Evolutionary conservation across 2,888 invertebrate species (phyloP).

Genomic region (Microctonus brassicae): DNA sequence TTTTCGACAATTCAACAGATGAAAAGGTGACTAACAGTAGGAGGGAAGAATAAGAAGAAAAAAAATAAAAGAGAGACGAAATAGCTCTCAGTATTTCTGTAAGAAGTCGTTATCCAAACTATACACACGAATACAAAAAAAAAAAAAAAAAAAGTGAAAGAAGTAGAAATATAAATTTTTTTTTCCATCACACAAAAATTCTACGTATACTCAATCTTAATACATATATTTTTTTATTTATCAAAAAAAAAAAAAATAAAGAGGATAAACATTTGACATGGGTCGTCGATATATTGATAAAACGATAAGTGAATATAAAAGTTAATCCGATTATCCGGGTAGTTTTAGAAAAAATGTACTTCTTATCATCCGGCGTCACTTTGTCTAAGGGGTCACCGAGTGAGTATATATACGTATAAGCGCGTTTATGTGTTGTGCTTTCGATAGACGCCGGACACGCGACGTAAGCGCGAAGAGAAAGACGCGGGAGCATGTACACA

Average conservation of each 20-base stretch:
- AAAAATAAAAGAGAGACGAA: background rate
- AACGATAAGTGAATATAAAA: constrained; percentile 1
- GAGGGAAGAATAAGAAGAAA: background rate
- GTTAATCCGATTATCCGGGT: constrained; percentile 36
- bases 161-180: background rate
- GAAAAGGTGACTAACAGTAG: constrained; percentile 28
- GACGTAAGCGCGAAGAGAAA: constrained; percentile 17
- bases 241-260: background rate
- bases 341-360: constrained; percentile 37
- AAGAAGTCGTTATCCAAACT: constrained; percentile 28
- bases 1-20: constrained; percentile 30
- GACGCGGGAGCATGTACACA: constrained; percentile 17
- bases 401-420: background rate
- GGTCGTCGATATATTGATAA: background rate
- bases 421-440: background rate
- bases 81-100: constrained; percentile 15
- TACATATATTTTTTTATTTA: background rate
- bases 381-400: constrained; percentile 6
- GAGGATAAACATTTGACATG: constrained; percentile 4
- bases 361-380: constrained; percentile 16
- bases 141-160: background rate
- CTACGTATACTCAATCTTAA: background rate
- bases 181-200: background rate
- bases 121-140: constrained; percentile 22
- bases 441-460: background rate